These are phyloP conservation scores for Mungos mungo DNA, from an alignment of 2,113 vertebrate genomes.

Conservation along the genomic window DNA sequence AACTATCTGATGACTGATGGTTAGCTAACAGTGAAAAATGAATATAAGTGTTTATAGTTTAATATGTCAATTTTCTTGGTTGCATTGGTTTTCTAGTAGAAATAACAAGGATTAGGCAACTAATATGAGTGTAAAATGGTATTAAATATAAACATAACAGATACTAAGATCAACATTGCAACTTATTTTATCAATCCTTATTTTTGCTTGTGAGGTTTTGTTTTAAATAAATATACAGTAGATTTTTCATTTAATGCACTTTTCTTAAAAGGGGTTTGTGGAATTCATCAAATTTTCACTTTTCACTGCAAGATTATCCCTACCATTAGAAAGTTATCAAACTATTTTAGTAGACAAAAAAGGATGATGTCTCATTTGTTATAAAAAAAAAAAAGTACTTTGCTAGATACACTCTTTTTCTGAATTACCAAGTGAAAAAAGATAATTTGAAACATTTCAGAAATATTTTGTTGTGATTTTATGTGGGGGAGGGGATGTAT, in stretches of 20 bases:
- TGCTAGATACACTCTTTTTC: background rate
- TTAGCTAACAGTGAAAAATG: conserved; percentile 74
- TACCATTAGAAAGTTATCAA: background rate
- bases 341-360: conserved; percentile 37
- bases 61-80: conserved; percentile 72
- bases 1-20: conserved; percentile 59
- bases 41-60: conserved; percentile 49
- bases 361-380: background rate
- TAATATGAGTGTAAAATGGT: conserved; percentile 67
- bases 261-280: background rate
- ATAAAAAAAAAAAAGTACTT: conserved; percentile 10
- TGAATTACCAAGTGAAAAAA: conserved; percentile 38
- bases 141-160: conserved; percentile 70
- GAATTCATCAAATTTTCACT: conserved; percentile 1
- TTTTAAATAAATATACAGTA: conserved; percentile 5
- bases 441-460: background rate
- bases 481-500: fast-evolving
- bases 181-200: conserved; percentile 26
- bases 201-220: conserved; percentile 16
- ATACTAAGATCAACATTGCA: conserved; percentile 46
- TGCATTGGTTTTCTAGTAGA: conserved; percentile 77
- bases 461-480: background rate
- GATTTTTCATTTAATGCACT: background rate
- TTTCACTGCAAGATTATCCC: conserved; percentile 10
- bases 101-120: conserved; percentile 56